Conservation (phyloP, 2,797 vertebrate genomes). For the Melopsittacus undulatus region DNA sequence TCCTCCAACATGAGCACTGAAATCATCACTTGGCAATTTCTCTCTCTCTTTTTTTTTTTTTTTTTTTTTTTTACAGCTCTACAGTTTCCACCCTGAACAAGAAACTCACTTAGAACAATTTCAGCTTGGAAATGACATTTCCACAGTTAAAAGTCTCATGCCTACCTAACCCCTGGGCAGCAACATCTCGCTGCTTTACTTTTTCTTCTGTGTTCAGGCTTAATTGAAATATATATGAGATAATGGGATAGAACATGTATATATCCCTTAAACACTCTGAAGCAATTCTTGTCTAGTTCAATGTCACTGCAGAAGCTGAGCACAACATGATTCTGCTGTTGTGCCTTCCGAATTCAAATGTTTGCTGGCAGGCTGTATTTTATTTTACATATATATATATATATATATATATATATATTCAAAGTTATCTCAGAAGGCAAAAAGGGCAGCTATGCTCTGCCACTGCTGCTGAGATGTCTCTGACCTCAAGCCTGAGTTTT, state of each 20-base stretch:
- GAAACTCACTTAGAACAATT: not conserved
- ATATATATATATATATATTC: not conserved
- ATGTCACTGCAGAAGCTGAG: not conserved
- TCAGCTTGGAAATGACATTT: not conserved
- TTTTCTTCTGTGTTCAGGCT: not conserved
- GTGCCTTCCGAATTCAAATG: not conserved
- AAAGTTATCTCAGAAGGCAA: not conserved
- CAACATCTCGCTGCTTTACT: not conserved
- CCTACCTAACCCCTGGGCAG: not conserved
- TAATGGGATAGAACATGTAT: not conserved
- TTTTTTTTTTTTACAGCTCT: not conserved
- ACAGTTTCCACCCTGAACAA: not conserved
- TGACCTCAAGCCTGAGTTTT: not conserved
- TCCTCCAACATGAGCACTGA: not conserved
- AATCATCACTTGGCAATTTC: not conserved
- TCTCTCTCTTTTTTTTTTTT: not conserved
- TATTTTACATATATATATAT: not conserved
- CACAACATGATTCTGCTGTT: not conserved
- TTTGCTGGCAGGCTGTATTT: not conserved
- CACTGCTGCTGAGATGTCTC: not conserved
- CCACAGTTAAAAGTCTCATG: not conserved
- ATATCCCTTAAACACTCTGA: not conserved
- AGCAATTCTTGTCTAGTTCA: constrained; percentile 13
- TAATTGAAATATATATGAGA: constrained; percentile 41
- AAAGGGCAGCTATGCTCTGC: not conserved